Percentiles rank a stretch among this genome's conserved stretches.
These are phyloP conservation scores for Rhynchonycteris naso DNA, from an alignment of 2,797 vertebrate species.

Conservation along the genomic window DNA sequence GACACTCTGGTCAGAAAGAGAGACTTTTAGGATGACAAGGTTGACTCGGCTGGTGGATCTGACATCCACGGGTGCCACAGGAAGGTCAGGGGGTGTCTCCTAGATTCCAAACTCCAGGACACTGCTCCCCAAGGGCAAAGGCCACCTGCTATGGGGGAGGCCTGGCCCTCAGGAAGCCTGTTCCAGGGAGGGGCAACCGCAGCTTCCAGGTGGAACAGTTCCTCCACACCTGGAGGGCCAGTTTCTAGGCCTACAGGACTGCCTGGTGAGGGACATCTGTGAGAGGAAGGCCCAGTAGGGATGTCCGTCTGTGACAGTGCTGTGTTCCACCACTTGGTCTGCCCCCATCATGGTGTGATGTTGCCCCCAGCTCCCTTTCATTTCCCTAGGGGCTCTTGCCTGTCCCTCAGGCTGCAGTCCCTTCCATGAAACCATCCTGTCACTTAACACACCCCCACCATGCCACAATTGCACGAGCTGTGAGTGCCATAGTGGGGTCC, in stretches of 20 bases:
- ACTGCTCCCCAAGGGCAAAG: neutral
- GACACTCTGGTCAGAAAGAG: neutral
- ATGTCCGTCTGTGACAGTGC: neutral
- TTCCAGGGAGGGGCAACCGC: neutral
- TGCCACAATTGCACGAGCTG: too few relatives aligned
- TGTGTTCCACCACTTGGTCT: neutral
- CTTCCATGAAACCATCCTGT: fast-evolving
- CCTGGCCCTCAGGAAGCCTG: neutral
- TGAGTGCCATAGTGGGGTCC: neutral
- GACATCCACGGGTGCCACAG: fast-evolving
- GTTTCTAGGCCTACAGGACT: neutral
- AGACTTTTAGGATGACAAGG: too few relatives aligned
- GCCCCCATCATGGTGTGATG: neutral
- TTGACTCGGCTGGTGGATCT: neutral
- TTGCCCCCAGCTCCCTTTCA: neutral
- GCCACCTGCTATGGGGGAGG: neutral
- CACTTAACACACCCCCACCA: fast-evolving
- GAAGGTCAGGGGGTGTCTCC: neutral
- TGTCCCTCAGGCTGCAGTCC: fast-evolving
- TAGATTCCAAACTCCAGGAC: neutral
- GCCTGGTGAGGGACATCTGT: neutral
- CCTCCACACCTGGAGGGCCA: fast-evolving
- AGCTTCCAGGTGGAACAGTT: neutral
- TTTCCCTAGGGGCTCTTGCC: neutral
- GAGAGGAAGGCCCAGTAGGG: too few relatives aligned